Conservation (phyloP, 2,888 invertebrate species). For the Cosmorhoe ocellata region DNA sequence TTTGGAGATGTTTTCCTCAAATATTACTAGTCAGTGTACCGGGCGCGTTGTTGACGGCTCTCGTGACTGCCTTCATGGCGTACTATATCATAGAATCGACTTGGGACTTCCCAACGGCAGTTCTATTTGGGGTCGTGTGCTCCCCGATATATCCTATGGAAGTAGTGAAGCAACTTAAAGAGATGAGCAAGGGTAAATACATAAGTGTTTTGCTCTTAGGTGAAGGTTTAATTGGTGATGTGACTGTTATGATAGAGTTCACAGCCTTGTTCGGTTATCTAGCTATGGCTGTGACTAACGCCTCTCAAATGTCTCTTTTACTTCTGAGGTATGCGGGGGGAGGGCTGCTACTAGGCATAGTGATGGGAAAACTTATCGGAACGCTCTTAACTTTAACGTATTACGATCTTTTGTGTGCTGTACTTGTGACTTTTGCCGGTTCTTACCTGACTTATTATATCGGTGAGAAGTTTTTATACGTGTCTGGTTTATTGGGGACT, state of each 20-base stretch:
- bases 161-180: conserved; percentile 62
- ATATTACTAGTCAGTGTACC: conserved; percentile 64
- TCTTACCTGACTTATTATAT: conserved; percentile 70
- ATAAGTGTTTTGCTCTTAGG: conserved; percentile 66
- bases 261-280: conserved; percentile 64
- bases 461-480: conserved; percentile 71
- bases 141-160: conserved; percentile 72
- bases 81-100: conserved; percentile 61
- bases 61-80: conserved; percentile 64
- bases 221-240: conserved; percentile 70
- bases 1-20: conserved; percentile 67
- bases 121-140: conserved; percentile 67
- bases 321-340: conserved; percentile 65
- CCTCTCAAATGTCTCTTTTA: conserved; percentile 60
- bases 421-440: conserved; percentile 61
- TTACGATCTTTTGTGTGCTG: conserved; percentile 63
- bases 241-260: conserved; percentile 69
- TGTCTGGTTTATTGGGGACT: conserved; percentile 65
- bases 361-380: conserved; percentile 63
- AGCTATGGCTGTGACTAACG: conserved; percentile 53
- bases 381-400: conserved; percentile 63
- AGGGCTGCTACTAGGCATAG: conserved; percentile 61
- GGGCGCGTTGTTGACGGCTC: conserved; percentile 60
- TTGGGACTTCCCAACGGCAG: conserved; percentile 61
- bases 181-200: conserved; percentile 66